Evolutionary conservation across 2,797 vertebrate species (phyloP), one percentile per base, ranked within the genome.

Genomic region (Ctenochaetus hawaiiensis): DNA sequence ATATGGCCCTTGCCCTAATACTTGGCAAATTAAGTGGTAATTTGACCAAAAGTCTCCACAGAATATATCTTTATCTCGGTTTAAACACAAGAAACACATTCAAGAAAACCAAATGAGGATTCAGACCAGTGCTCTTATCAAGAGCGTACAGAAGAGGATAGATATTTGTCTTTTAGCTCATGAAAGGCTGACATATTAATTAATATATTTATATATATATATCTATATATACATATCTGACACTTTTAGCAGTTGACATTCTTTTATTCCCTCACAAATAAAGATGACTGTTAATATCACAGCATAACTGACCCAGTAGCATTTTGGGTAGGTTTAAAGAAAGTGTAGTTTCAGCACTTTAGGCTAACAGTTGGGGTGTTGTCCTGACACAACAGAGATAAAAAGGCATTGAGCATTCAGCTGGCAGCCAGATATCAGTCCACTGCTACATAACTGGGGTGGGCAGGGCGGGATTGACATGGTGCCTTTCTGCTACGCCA

Each of bases 401-500:
- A 70, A 75, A 54, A 58, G n/a, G 8, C 61, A 58, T 0, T 39
- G 43, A 70, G 45, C 4, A 10, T 14, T 39, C 0, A 67, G 23
- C 22, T 45, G 67, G 47, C 26, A 68, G 57, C 39, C 56, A 71
- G 57, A 34, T 62, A 59, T 11, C 72, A 54, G 30, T 17, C 18
- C 9, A 39, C 12, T 48, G 72, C 75, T 70, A 76, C 81, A 81
- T 58, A 13, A 37, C 61, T 14, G 48, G 52, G 83, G 73, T 59
- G 77, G 85, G 68, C 9, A 3, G 70, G 75, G 57, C 30, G 5
- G 67, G 60, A 67, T 37, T 52, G 80, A 62, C 65, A n/a, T 16
- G 49, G 61, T 10, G 59, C 70, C 73, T 54, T 18, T 13, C 52
- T 44, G 78, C 84, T 91, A 85, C 89, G 90, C 87, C 90, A 85